Evolutionary conservation across 2,888 invertebrate genomes (phyloP).

Genomic region (Rhagonycha lutea): DNA sequence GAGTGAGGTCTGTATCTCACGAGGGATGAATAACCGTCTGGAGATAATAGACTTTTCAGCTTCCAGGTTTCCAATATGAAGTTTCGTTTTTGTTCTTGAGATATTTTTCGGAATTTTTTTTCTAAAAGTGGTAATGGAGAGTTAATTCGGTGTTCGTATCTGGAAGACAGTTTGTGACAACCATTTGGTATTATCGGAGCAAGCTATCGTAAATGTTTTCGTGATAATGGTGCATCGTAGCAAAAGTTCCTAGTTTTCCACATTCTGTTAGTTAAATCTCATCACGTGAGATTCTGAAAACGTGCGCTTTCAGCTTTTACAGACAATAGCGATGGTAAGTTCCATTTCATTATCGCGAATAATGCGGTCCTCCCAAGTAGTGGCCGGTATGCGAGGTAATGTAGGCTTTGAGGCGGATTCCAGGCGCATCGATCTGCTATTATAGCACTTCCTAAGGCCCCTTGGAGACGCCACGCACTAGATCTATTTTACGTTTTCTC

Average conservation of each 20-base stretch:
- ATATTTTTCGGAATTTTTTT: background rate
- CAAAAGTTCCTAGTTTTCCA: conserved; percentile 15
- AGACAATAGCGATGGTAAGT: conserved; percentile 30
- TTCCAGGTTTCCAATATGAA: background rate
- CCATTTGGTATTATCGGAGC: background rate
- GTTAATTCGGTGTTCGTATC: background rate
- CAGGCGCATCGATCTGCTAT: conserved; percentile 24
- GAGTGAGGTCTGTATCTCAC: background rate
- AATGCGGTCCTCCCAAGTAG: conserved; percentile 31
- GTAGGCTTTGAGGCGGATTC: conserved; percentile 22
- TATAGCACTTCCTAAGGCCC: conserved; percentile 29
- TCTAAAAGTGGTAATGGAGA: background rate
- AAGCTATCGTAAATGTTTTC: background rate
- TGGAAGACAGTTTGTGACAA: background rate
- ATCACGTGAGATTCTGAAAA: conserved; percentile 26
- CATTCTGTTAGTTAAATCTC: conserved; percentile 18
- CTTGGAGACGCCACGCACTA: conserved; percentile 30
- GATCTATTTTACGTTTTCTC: conserved; percentile 23
- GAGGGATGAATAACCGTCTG: background rate
- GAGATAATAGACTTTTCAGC: background rate
- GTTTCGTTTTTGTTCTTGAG: background rate
- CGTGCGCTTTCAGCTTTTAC: conserved; percentile 31
- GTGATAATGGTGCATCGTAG: background rate
- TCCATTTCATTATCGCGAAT: conserved; percentile 35
- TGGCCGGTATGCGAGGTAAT: conserved; percentile 32